A percentile compares a stretch with the other conserved stretches of the same genome.
Conservation (phyloP, 1,140 invertebrate species). For the Steinernema khuongi region DNA sequence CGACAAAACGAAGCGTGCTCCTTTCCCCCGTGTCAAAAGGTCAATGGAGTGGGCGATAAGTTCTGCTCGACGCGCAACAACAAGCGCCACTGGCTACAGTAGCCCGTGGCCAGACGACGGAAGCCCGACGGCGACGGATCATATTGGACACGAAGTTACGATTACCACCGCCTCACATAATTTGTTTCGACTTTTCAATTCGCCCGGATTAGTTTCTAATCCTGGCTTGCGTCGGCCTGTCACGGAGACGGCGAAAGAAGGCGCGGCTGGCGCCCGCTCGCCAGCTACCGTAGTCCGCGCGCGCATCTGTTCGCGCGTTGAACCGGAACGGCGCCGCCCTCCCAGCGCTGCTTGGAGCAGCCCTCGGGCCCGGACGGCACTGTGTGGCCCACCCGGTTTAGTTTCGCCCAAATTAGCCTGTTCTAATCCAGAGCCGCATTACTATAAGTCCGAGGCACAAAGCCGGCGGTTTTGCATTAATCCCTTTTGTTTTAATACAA, state of each 20-base stretch:
- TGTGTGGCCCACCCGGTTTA: conserved; percentile 3
- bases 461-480: conserved; percentile 12
- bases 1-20: background rate
- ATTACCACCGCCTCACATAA: background rate
- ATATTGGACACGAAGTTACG: background rate
- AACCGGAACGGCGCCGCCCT: background rate
- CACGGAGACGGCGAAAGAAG: background rate
- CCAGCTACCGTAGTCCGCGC: background rate
- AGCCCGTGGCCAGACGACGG: no score
- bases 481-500: conserved; percentile 15
- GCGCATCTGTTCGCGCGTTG: background rate
- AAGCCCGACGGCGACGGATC: background rate
- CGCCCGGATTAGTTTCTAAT: conserved; percentile 10
- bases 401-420: conserved; percentile 11
- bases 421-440: conserved; percentile 8
- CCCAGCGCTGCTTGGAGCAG: background rate
- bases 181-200: background rate
- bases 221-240: background rate
- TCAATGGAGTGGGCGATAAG: background rate
- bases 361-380: background rate
- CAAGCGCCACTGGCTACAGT: no score
- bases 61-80: background rate
- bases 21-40: background rate
- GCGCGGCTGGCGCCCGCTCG: background rate
- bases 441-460: conserved; percentile 15